Evolutionary conservation across 2,888 invertebrate genomes (phyloP).

Genomic region (Sarcophaga carnaria): DNA sequence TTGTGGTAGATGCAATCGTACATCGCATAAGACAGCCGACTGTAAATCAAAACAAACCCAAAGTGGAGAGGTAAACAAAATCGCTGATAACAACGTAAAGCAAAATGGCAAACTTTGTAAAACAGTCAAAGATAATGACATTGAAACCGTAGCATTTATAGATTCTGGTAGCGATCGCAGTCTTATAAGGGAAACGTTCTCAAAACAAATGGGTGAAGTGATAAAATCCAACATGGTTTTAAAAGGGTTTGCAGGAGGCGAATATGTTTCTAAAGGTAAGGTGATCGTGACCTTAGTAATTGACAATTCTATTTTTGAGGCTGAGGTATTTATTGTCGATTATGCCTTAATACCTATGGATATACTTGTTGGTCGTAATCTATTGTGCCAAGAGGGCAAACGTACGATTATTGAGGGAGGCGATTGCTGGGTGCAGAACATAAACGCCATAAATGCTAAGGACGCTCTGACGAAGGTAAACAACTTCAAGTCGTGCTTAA

Average conservation of each 20-base stretch:
- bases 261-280: slow-evolving; percentile 41
- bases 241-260: slow-evolving; percentile 33
- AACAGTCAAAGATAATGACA: not conserved
- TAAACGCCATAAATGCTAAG: not conserved
- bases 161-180: slow-evolving; percentile 18
- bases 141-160: not conserved
- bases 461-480: no score
- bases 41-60: slow-evolving; percentile 28
- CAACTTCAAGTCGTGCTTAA: no score
- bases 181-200: slow-evolving; percentile 10
- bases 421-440: slow-evolving; percentile 35
- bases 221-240: not conserved
- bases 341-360: not conserved
- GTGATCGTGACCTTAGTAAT: slow-evolving; percentile 42
- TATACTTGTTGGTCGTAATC: slow-evolving; percentile 1
- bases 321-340: not conserved
- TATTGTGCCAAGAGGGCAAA: slow-evolving; percentile 10
- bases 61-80: slow-evolving; percentile 23
- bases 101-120: no score
- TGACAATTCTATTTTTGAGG: slow-evolving; percentile 22
- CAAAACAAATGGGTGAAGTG: not conserved
- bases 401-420: slow-evolving; percentile 43
- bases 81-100: not conserved
- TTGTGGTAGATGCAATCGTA: slow-evolving; percentile 31
- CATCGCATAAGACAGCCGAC: slow-evolving; percentile 24